These are phyloP conservation scores for Acronicta alni DNA, from an alignment of 2,888 invertebrate genomes.

Conservation along the genomic window DNA sequence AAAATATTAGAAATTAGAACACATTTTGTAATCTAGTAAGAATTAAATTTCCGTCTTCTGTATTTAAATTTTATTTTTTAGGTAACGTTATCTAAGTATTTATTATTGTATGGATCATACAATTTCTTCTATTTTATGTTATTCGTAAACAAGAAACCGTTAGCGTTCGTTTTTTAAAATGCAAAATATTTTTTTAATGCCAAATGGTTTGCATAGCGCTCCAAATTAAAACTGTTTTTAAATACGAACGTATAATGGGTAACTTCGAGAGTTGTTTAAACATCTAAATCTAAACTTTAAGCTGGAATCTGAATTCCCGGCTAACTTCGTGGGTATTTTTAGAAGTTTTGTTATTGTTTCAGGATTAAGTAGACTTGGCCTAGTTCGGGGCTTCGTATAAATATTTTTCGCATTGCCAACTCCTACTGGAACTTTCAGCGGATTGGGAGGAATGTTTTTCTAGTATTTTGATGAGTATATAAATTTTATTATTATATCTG, in stretches of 20 bases:
- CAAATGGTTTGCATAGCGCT: slow-evolving; percentile 10
- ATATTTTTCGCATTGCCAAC: slow-evolving; percentile 33
- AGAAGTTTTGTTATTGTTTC: slow-evolving; percentile 41
- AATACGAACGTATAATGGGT: slow-evolving; percentile 20
- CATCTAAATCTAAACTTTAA: slow-evolving; percentile 31
- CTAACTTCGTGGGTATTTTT: slow-evolving; percentile 38
- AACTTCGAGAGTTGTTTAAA: slow-evolving; percentile 16
- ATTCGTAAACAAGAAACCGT: slow-evolving; percentile 7
- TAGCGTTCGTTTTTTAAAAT: slow-evolving; percentile 7
- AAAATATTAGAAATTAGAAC: slow-evolving; percentile 16
- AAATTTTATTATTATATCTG: no score
- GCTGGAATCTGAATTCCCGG: slow-evolving; percentile 33
- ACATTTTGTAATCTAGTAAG: not conserved
- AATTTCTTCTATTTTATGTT: slow-evolving; percentile 13
- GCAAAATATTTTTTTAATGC: not conserved
- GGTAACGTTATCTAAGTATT: slow-evolving; percentile 11
- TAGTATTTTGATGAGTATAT: not conserved
- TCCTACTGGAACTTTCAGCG: slow-evolving; percentile 17
- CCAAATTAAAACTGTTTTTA: slow-evolving; percentile 12
- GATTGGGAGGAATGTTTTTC: slow-evolving; percentile 21
- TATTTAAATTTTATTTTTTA: slow-evolving; percentile 8
- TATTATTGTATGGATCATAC: not conserved
- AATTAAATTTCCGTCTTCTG: no score
- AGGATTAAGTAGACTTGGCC: slow-evolving; percentile 40
- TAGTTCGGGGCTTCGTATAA: slow-evolving; percentile 24